Conservation (phyloP, 2,113 vertebrate genomes). For the Dinomys branickii region DNA sequence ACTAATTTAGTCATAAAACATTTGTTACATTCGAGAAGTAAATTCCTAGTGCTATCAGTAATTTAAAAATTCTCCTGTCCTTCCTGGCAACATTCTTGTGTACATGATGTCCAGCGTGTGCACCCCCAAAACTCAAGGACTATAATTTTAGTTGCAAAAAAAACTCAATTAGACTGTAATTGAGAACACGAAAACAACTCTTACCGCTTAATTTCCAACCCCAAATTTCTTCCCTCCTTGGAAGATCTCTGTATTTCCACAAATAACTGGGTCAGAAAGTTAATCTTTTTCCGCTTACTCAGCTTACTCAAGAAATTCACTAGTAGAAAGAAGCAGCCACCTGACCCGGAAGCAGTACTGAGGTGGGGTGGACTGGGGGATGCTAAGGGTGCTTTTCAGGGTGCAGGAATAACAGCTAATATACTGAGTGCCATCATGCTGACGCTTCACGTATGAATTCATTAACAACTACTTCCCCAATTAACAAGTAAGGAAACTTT, state of each 20-base stretch:
- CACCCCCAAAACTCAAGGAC: background rate
- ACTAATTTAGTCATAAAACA: background rate
- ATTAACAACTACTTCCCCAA: background rate
- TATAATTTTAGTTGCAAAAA: conserved; percentile 1
- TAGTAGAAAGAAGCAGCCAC: background rate
- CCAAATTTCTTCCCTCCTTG: background rate
- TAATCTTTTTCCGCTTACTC: background rate
- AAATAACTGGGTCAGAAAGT: background rate
- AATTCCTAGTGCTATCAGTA: background rate
- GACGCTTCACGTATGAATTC: background rate
- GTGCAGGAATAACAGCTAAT: background rate
- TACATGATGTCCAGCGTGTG: background rate
- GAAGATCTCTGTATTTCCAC: background rate
- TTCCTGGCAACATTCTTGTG: background rate
- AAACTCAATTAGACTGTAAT: background rate
- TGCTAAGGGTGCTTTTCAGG: background rate
- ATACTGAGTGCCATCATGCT: background rate
- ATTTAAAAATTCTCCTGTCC: conserved; percentile 28
- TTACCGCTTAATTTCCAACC: background rate
- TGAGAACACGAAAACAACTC: background rate
- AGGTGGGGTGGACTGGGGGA: background rate
- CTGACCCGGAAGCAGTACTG: background rate
- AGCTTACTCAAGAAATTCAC: background rate
- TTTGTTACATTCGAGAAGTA: conserved; percentile 29
- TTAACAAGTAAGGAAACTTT: background rate